Evolutionary conservation across 2,888 invertebrate species (phyloP), one percentile per base, ranked within the genome.

Genomic region (Euzetes globulus): DNA sequence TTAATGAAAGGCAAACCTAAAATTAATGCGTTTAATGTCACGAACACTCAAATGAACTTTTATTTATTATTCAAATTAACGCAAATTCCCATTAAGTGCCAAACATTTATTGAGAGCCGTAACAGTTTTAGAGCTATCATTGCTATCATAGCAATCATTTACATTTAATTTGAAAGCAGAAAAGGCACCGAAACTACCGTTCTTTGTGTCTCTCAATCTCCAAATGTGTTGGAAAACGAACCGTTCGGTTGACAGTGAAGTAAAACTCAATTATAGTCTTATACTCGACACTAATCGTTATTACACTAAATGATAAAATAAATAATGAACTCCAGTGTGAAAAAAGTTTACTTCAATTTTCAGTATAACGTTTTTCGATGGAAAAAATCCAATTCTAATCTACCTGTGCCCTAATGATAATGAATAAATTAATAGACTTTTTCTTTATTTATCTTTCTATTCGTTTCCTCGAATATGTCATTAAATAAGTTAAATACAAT

Each of bases 11-110:
- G 22, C n/a, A 41, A 41, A 68, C n/a, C 29, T 63, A 63, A 63
- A 63, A 29, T 33, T 29, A 63, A 63, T 63, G 63, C n/a, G 33
- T 63, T 68, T 68, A 22, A 41, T 41, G 37, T 68, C 11, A 27
- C 60, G 1, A 68, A 41, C 17, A 41, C 37, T 37, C 13, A 29
- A 60, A 60, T 60, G 29, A 29, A 27, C 3, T 60, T 29, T 33
- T 17, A 68, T 68, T 68, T 68, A 68, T 68, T 68, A 68, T 68
- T 68, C 41, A 68, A 68, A 68, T 68, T 68, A 41, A 68, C 15
- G 63, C 37, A 45, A 68, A 68, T 41, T 29, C 19, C 19, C 68
- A 68, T 68, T 68, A 68, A 68, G 22, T 37, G 68, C 17, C 37
- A 33, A 22, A 68, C 45, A 33, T 58, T 58, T 60, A 60, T 60